Evolutionary conservation across 23 tunicate species (phyloP), one percentile per base, ranked within the genome.

Genomic region (Botrylloides violaceus): DNA sequence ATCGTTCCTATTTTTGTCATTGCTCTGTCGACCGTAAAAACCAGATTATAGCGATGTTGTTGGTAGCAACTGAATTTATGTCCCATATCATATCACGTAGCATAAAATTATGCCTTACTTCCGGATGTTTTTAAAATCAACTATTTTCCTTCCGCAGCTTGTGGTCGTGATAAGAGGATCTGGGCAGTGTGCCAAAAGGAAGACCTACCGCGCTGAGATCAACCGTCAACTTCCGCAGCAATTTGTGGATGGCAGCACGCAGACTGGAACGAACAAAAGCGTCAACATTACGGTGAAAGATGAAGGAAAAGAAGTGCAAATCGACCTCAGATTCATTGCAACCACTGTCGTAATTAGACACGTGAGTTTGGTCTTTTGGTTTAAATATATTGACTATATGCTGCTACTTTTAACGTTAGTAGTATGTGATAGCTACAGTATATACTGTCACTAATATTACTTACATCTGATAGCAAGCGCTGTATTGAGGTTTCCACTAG

Each of bases 291-390:
- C 37, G 9, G 83, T 76, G 58, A 29, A 58, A 2, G 72, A 33
- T 1, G 58, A 71, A 3, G 80, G 80, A 3, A 38, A 49, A 47
- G 82, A 68, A 2, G 83, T 88, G 29, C 81, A 81, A 77, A 81
- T 88, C 53, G 58, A 71, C 25, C 71, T 79, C 33, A 60, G 76
- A 5, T 77, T 77, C 57, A 88, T 88, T 29, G 87, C 75, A 1
- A 88, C 96, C 71, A 88, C 96, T 3, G 43, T 81, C 53, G 81
- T 88, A 4, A 82, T 88, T 20, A 71, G 87, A 33, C 68, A 77
- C 35, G 84, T 66, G 35, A 66, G 73, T 65, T 19, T 65, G 4
- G 5, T 59, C 18, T 59, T 22, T 59, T n/a, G n/a, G n/a, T n/a
- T n/a, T n/a, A n/a, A n/a, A n/a, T n/a, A n/a, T n/a, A n/a, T n/a